Evolutionary conservation across 2,888 invertebrate genomes (phyloP).

Genomic region (Drosophila suboccidentalis): DNA sequence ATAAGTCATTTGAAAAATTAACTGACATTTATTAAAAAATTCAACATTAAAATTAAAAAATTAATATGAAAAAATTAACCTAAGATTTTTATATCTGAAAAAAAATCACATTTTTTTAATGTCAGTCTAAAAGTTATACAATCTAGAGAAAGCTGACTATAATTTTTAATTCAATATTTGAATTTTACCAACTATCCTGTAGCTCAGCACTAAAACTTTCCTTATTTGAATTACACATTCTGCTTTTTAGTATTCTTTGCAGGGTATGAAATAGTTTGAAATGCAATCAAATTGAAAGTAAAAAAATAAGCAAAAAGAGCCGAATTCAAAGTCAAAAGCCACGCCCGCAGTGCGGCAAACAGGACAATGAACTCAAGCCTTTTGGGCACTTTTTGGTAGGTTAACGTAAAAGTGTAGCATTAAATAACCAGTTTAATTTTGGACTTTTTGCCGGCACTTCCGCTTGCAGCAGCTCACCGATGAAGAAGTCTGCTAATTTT

Average conservation of each 20-base stretch:
- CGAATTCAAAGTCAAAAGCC: slow-evolving; percentile 57
- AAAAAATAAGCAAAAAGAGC: slow-evolving; percentile 21
- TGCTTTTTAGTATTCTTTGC: neutral
- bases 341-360: slow-evolving; percentile 44
- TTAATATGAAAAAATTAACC: no score
- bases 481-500: slow-evolving; percentile 68
- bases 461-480: slow-evolving; percentile 51
- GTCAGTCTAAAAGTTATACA: no score
- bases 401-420: slow-evolving; percentile 39
- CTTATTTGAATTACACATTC: no score
- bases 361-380: slow-evolving; percentile 63
- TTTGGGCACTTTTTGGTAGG: slow-evolving; percentile 12
- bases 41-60: no score
- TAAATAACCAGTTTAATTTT: slow-evolving; percentile 74
- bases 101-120: no score
- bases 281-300: slow-evolving; percentile 34
- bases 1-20: no score
- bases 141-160: no score
- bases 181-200: no score
- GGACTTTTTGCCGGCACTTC: slow-evolving; percentile 64
- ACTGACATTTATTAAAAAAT: no score
- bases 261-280: slow-evolving; percentile 26
- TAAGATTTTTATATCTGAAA: no score
- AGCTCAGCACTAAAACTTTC: no score
- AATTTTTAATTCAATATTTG: no score